Evolutionary conservation across 1,140 invertebrate genomes (phyloP).

Genomic region (Contarinia nasturtii): DNA sequence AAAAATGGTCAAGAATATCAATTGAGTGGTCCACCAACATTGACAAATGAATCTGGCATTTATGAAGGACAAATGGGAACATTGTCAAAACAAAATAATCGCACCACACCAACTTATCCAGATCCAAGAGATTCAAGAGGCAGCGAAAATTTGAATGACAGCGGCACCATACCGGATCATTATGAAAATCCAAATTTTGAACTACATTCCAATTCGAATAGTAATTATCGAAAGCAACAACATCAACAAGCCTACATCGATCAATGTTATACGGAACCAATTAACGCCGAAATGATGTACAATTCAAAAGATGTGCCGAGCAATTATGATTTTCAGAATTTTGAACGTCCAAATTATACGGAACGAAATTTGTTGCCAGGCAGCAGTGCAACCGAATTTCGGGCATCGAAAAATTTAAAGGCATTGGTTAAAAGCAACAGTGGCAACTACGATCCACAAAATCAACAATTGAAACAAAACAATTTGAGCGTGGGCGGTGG

Average conservation of each 20-base stretch:
- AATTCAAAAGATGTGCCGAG: conserved; percentile 2
- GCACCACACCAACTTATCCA: not conserved
- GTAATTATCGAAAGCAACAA: not conserved
- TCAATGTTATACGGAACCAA: conserved; percentile 20
- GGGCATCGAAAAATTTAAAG: conserved; percentile 5
- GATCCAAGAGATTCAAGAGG: not conserved
- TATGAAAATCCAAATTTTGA: conserved; percentile 24
- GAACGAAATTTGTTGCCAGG: conserved; percentile 4
- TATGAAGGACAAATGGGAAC: conserved; percentile 4
- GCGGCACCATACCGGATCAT: conserved; percentile 11
- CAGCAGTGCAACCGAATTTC: conserved; percentile 3
- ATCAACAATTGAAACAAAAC: not conserved
- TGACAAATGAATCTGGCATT: conserved; percentile 9
- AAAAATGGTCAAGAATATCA: conserved; percentile 1
- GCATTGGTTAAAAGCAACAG: conserved; percentile 1
- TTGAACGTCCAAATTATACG: conserved; percentile 17
- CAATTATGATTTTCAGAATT: conserved; percentile 20
- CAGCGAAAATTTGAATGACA: conserved; percentile 2
- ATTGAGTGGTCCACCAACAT: not conserved
- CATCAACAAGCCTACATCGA: conserved; percentile 10
- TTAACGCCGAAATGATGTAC: conserved; percentile 6
- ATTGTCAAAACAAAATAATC: too few relatives aligned
- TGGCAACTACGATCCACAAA: not conserved
- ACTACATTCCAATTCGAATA: conserved; percentile 5
- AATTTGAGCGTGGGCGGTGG: not conserved